Evolutionary conservation across 2,888 invertebrate species (phyloP).

Genomic region (Nezara viridula): DNA sequence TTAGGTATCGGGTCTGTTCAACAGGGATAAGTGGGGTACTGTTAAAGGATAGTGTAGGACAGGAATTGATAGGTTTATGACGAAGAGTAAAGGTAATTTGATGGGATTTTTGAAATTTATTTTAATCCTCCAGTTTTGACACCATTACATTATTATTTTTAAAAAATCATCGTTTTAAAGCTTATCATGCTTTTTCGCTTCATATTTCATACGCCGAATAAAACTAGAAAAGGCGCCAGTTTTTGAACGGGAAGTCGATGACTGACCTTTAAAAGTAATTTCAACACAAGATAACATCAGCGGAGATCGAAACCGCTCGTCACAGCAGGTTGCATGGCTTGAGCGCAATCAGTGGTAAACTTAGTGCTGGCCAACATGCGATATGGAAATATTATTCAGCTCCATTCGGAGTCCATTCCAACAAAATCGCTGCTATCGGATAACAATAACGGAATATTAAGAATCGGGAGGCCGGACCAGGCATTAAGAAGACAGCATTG

Average conservation of each 20-base stretch:
- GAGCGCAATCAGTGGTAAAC: not conserved
- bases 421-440: not conserved
- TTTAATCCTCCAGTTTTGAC: no score
- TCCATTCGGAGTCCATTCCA: not conserved
- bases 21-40: no score
- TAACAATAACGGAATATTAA: not conserved
- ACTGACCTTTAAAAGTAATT: constrained; percentile 23
- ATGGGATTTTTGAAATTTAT: no score
- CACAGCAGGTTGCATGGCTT: constrained; percentile 13
- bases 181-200: no score
- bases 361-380: not conserved
- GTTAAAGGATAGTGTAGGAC: no score
- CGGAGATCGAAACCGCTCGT: not conserved
- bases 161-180: no score
- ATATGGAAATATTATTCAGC: constrained; percentile 3
- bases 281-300: not conserved
- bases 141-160: no score
- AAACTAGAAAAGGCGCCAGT: not conserved
- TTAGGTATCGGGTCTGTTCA: no score
- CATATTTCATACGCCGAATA: no score
- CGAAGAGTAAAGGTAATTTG: no score
- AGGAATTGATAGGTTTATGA: no score
- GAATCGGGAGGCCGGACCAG: not conserved
- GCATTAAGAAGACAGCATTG: not conserved
- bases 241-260: not conserved